Evolutionary conservation across 2,888 invertebrate species (phyloP).

Genomic region (Ormyrus labotus): DNA sequence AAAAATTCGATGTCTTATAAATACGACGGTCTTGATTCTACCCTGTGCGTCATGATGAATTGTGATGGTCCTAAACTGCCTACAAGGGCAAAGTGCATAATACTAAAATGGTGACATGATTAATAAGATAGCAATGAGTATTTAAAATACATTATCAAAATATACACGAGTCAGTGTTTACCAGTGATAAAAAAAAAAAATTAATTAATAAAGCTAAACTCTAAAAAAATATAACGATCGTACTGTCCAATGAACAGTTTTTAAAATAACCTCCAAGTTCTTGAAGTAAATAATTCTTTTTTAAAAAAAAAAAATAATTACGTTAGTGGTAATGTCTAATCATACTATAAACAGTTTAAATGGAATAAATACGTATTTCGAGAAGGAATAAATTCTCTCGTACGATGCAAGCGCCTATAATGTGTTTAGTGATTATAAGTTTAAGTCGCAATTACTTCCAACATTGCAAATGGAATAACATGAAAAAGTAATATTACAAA

Average conservation of each 20-base stretch:
- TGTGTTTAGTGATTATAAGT: conserved; percentile 62
- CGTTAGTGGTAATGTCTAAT: conserved; percentile 68
- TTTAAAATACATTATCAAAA: conserved; percentile 63
- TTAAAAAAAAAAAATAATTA: conserved; percentile 65
- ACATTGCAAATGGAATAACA: conserved; percentile 59
- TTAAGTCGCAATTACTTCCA: conserved; percentile 51
- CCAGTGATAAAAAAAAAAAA: conserved; percentile 66
- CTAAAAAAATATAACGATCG: conserved; percentile 55
- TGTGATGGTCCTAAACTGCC: conserved; percentile 70
- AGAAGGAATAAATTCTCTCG: conserved; percentile 54
- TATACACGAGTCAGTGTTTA: conserved; percentile 62
- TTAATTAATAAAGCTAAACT: conserved; percentile 44
- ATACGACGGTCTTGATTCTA: conserved; percentile 41
- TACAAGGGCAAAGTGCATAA: conserved; percentile 71
- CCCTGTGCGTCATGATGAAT: conserved; percentile 58
- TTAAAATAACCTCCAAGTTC: conserved; percentile 67
- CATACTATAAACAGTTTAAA: conserved; percentile 61
- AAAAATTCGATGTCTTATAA: conserved; percentile 38
- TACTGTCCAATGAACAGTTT: conserved; percentile 67
- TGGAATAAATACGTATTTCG: conserved; percentile 48
- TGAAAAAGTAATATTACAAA: conserved; percentile 59
- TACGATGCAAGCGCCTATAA: conserved; percentile 65
- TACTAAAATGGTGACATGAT: conserved; percentile 57
- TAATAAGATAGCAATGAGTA: conserved; percentile 60
- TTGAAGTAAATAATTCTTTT: conserved; percentile 65